These are phyloP conservation scores for Branchipolynoe longqiensis DNA, from an alignment of 2,888 invertebrate genomes.

Conservation along the genomic window DNA sequence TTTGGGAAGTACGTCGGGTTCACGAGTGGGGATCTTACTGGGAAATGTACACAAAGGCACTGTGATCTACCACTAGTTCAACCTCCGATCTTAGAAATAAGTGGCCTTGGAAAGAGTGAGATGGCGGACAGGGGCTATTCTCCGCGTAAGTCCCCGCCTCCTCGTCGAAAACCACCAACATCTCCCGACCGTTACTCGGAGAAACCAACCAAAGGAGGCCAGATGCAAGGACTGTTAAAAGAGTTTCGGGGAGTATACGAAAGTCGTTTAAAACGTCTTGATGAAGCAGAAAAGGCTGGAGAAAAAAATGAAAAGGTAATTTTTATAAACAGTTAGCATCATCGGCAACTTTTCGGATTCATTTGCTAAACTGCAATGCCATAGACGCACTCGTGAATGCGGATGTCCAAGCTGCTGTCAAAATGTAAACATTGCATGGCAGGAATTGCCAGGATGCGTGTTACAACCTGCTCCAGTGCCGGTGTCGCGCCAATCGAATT, in stretches of 20 bases:
- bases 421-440: too few species aligned
- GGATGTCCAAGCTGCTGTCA: too few species aligned
- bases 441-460: too few species aligned
- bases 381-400: too few species aligned
- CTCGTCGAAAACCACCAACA: conserved; percentile 1
- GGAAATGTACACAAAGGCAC: conserved; percentile 54
- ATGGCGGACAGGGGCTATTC: conserved; percentile 47
- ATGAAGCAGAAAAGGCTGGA: conserved; percentile 76
- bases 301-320: conserved; percentile 77
- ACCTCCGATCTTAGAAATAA: neutral
- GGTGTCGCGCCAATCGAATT: too few species aligned
- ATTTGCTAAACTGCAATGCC: too few species aligned
- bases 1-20: neutral
- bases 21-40: neutral
- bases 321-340: too few species aligned
- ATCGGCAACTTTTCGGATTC: too few species aligned
- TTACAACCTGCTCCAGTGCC: too few species aligned
- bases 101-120: conserved; percentile 3
- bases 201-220: conserved; percentile 70
- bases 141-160: conserved; percentile 24
- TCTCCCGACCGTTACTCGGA: conserved; percentile 10
- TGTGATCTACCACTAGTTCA: neutral
- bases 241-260: conserved; percentile 80
- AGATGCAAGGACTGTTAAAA: conserved; percentile 78
- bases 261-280: conserved; percentile 74